Evolutionary conservation across 1,140 invertebrate genomes (phyloP), one percentile per base, ranked within the genome.

Genomic region (Mesaphorura yosii): DNA sequence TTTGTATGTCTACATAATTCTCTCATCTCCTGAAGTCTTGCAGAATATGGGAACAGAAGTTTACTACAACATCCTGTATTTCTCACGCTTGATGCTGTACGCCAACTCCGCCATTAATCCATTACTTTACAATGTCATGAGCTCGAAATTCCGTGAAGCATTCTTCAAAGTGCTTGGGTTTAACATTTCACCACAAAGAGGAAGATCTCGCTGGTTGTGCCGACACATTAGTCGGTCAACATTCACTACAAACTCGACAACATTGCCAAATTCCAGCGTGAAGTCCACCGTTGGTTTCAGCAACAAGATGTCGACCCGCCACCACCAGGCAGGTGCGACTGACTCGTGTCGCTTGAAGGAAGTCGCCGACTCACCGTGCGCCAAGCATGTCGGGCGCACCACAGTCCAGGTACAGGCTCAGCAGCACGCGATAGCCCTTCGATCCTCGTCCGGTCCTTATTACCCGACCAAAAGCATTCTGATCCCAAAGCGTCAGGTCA

Each of bases 71-170:
- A 72, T 92, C 44, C 74, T 92, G 12, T 90, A 87, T 69, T 84
- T 90, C 69, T 84, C 80, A 63, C 76, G 87, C 41, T 77, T 89
- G 25, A 86, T 91, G 83, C 69, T 88, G 17, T 89, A 91, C 70
- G 75, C 90, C 19, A 90, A 91, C 66, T 89, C 86, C 4, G 86
- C 86, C 23, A 80, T 90, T 51, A 92, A 91, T 71, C 88, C 88
- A 3, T 87, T 91, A 59, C 73, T 91, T 15, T 91, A 92, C 70
- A 87, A 86, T 67, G 73, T 88, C 14, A 88, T 88, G 82, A 89
- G 86, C n/a, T 86, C 85, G 0, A 91, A 90, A 69, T 92, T 91
- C 70, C 76, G 88, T 12, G 79, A 81, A 17, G 87, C 86, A 0
- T 90, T 90, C 63, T 69, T 80, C 7, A 78, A 61, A 53, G 59